Evolutionary conservation across 2,888 invertebrate species (phyloP).

Genomic region (Eristalinus aeneus): DNA sequence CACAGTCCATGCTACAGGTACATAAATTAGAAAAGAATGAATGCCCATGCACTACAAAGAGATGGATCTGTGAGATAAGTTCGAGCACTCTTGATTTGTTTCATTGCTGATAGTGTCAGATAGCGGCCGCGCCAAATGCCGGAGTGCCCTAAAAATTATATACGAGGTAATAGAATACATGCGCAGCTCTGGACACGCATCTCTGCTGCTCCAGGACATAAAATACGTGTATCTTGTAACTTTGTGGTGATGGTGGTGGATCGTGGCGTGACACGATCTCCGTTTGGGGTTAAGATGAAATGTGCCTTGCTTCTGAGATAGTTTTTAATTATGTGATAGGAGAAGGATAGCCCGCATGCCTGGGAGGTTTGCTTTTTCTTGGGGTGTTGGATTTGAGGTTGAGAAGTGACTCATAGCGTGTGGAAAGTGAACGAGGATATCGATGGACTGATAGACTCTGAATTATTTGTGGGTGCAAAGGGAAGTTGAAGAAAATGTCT

Average conservation of each 20-base stretch:
- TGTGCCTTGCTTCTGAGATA: conserved; percentile 11
- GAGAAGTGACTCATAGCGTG: neutral
- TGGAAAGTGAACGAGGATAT: neutral
- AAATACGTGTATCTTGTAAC: conserved; percentile 28
- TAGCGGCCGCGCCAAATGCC: conserved; percentile 53
- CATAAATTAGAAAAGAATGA: conserved; percentile 2
- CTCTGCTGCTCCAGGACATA: conserved; percentile 27
- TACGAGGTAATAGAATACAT: conserved; percentile 52
- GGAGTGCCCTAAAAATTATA: conserved; percentile 51
- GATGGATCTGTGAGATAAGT: conserved; percentile 61
- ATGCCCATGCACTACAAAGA: conserved; percentile 55
- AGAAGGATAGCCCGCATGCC: neutral
- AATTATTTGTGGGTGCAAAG: no score
- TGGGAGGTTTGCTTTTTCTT: neutral
- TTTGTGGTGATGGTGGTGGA: conserved; percentile 1
- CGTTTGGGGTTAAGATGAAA: conserved; percentile 8
- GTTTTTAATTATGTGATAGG: conserved; percentile 32
- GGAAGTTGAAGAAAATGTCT: no score
- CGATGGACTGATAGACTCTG: neutral
- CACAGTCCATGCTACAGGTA: conserved; percentile 43
- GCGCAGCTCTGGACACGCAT: conserved; percentile 5
- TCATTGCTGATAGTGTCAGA: conserved; percentile 61
- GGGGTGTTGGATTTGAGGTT: neutral
- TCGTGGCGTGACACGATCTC: neutral
- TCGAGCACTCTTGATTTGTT: conserved; percentile 63